Base-by-base conservation (phyloP, 92 coral and sea anemone species). In the Paragorgia papillata region DNA sequence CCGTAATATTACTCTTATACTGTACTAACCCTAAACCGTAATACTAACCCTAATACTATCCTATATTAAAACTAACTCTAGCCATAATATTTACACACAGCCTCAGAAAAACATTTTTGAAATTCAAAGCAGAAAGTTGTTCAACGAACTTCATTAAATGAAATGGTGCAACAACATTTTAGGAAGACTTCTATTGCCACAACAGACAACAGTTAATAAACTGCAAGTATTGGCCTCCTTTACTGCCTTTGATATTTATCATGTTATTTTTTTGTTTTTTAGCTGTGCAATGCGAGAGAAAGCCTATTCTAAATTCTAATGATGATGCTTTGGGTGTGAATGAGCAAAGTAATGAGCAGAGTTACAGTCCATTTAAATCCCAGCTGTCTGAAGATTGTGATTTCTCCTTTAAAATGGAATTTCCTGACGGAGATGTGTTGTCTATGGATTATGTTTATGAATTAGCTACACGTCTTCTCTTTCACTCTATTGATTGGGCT, bases 361-460 rank as follows among this genome's bases (percentile, higher is more conserved):
- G 40, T 29, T 37, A 71, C 46, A 57, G 54, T 1, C 27, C 66
- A 70, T 61, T 26, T 48, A 39, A 39, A 22, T 33, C 78, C 20
- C 59, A 53, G 41, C n/a, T 79, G 18, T 67, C 71, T 66, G 73
- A 67, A 27, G 48, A 63, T 13, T 37, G 78, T 6, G 71, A 51
- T 18, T 53, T 74, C 66, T 34, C 62, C 78, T 71, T 71, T 26
- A 53, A 55, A 31, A 54, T 71, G 63, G 64, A 53, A 43, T 77
- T 95, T 33, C 85, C 82, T 56, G 86, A 83, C 1, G 90, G 83
- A 48, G 85, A 88, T 27, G 60, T 82, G 12, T 75, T 91, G 31
- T 88, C 97, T 30, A 95, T 95, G 99, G 99, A 95, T 24, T 95
- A 95, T 62, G 88, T 95, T 66, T 89, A 95, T 69, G 99, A 95